Percentiles rank a stretch among this genome's conserved stretches.
These are phyloP conservation scores for Andrena praecox DNA, from an alignment of 2,888 invertebrate genomes.

Conservation along the genomic window DNA sequence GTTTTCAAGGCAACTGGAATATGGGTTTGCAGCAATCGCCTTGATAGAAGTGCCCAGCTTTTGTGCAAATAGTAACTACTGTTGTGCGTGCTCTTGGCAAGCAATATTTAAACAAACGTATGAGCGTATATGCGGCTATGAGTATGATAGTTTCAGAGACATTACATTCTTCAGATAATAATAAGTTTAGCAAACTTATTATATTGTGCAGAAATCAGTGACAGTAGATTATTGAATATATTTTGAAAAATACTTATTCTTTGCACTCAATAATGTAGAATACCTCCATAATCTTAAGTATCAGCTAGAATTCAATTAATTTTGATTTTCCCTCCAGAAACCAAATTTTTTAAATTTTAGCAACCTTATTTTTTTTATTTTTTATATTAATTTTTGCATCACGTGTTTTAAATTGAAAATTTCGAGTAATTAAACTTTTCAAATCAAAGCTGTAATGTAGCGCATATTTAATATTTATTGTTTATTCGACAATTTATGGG, in stretches of 20 bases:
- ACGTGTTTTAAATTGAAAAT: no score
- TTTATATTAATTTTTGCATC: no score
- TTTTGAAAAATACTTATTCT: background rate
- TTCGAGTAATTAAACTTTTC: no score
- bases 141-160: constrained; percentile 27
- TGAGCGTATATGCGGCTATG: constrained; percentile 18
- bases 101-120: constrained; percentile 21
- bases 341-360: no score
- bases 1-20: constrained; percentile 10
- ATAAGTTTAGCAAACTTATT: background rate
- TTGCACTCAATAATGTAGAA: background rate
- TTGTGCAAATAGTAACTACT: constrained; percentile 51
- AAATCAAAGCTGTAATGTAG: no score
- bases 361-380: no score
- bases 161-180: constrained; percentile 28
- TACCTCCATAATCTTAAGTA: no score
- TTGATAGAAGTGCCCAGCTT: constrained; percentile 18
- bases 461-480: no score
- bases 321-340: no score
- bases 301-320: no score
- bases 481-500: no score
- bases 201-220: background rate
- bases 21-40: background rate
- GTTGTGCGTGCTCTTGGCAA: constrained; percentile 53
- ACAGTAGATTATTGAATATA: background rate